Base-by-base conservation (phyloP, 2,113 vertebrate genomes). In the Dipodomys ordii region DNA sequence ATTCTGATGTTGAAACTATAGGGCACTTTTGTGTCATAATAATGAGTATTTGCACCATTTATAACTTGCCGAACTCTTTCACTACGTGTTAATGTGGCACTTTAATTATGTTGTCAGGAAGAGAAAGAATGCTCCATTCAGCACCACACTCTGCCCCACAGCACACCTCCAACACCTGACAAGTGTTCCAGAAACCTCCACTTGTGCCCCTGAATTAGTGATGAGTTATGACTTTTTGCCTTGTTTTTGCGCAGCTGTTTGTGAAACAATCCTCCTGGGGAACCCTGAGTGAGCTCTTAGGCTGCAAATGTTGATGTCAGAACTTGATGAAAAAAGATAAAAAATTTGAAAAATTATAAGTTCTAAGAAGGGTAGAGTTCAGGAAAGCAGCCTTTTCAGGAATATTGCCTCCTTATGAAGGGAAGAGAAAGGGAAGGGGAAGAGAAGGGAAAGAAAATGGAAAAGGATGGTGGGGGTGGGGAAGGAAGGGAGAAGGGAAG, bases 21-120 rank as follows among this genome's bases (percentile, higher is more conserved):
- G 79, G 32, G 35, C 23, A 62, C 18, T 71, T 85, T 32, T 13
- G 11, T 18, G 12, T 23, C 2, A 76, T 62, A 23, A 32, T 44
- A 68, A 69, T 10, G 35, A 73, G n/a, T 20, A 25, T 62, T 57
- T 88, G 60, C 18, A 15, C 60, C 30, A 15, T 22, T 84, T 78
- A 65, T 77, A 85, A 78, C 71, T 62, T 81, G 22, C 25, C 39
- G 46, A 92, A 28, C 57, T 64, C 87, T 93, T 82, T 32, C 82
- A 35, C 20, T 83, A 69, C 74, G 49, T 73, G 32, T 93, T 23
- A 15, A 22, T 53, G 69, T 68, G 60, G 74, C 2, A 25, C 64
- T 85, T 92, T 60, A 84, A 64, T 86, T 71, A 60, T 10, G 6
- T 90, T 78, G 11, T 62, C 87, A 77, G 84, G 78, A 92, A 92